Evolutionary conservation across 2,113 vertebrate species (phyloP).

Genomic region (Cariama cristata): DNA sequence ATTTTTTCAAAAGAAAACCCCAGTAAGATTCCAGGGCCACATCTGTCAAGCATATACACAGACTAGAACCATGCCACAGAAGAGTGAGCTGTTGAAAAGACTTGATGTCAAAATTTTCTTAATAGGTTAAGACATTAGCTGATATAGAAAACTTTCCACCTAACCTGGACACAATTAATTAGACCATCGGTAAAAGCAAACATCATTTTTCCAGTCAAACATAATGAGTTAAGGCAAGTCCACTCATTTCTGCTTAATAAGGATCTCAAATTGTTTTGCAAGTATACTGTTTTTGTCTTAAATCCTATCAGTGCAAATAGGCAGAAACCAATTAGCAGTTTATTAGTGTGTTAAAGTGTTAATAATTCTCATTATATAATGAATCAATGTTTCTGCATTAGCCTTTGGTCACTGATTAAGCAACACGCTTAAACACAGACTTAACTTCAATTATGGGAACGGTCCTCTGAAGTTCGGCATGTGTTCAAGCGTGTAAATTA

Average conservation of each 20-base stretch:
- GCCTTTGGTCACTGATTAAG: not conserved
- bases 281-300: not conserved
- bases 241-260: constrained; percentile 15
- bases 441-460: constrained; percentile 16
- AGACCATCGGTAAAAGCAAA: not conserved
- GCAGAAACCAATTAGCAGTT: constrained; percentile 51
- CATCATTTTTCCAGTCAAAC: not conserved
- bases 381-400: constrained; percentile 29
- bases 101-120: not conserved
- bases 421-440: not conserved
- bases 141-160: not conserved
- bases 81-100: not conserved
- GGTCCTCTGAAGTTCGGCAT: not conserved
- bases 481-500: not conserved
- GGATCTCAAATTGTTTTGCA: not conserved
- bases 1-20: not conserved
- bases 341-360: constrained; percentile 19
- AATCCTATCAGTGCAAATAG: constrained; percentile 56
- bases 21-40: not conserved
- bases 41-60: constrained; percentile 47
- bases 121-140: rapidly evolving
- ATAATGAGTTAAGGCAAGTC: not conserved
- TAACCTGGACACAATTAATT: not conserved
- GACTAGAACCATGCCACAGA: constrained; percentile 1
- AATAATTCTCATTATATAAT: constrained; percentile 33